These are phyloP conservation scores for Tiphia femorata DNA, from an alignment of 2,888 invertebrate genomes.

Conservation along the genomic window DNA sequence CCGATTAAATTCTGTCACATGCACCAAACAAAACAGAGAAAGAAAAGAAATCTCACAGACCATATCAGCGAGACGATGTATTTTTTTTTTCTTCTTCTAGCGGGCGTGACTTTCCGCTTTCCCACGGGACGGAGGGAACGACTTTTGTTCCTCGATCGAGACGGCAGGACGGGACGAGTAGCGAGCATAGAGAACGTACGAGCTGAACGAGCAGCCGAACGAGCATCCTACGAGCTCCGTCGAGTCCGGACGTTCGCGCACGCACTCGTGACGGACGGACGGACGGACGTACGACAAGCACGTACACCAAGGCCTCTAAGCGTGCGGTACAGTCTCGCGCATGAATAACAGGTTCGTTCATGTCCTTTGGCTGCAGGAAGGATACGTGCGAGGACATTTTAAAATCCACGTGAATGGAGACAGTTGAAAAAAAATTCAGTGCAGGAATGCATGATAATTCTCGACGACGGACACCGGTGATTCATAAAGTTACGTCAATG, in stretches of 20 bases:
- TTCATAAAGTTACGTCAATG: no score
- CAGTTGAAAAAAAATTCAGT: no score
- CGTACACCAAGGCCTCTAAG: constrained; percentile 25
- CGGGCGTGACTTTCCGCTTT: constrained; percentile 52
- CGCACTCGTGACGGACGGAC: constrained; percentile 41
- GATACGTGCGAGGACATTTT: no score
- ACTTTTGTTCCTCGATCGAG: constrained; percentile 53
- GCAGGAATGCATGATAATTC: no score
- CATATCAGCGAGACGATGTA: no score
- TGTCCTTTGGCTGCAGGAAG: no score
- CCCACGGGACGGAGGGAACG: constrained; percentile 52
- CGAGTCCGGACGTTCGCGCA: constrained; percentile 44
- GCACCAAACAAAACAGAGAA: no score
- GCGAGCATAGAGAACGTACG: constrained; percentile 34
- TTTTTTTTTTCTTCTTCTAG: constrained; percentile 48
- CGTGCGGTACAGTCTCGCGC: constrained; percentile 40
- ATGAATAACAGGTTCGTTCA: not conserved
- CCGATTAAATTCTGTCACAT: no score
- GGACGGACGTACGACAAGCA: constrained; percentile 35
- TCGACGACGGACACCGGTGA: no score
- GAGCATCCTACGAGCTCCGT: no score
- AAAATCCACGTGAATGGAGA: no score
- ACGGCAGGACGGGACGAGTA: constrained; percentile 30
- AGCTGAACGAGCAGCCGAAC: constrained; percentile 18
- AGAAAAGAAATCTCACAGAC: no score